Evolutionary conservation across 92 coral and sea anemone genomes (phyloP), one percentile per base, ranked within the genome.

Genomic region (Parazoanthus swiftii): DNA sequence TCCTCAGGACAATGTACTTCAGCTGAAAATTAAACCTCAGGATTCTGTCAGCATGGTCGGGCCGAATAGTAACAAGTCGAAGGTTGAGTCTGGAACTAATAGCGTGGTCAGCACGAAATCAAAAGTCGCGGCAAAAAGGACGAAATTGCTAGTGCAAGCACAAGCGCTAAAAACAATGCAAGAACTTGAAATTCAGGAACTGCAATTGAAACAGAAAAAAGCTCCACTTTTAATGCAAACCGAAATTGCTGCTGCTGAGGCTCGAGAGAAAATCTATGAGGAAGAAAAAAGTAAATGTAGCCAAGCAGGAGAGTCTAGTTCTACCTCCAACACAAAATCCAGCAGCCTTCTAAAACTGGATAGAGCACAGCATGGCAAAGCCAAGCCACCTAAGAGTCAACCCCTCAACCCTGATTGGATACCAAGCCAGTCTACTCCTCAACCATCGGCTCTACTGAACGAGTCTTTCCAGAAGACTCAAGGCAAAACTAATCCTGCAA

Each of bases 131-230:
- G 88, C 88, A 9, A 70, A 66, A 43, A 77, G 80, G 76, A 86
- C 86, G 6, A 76, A 73, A 51, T 63, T 88, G 23, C 78, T 63
- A 23, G 90, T 58, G 20, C 50, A 80, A 65, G 90, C 86, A 26
- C 36, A 73, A 56, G 56, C 86, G 38, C 43, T 88, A 43, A 82
- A 88, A 44, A 48, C 44, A 25, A 65, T 88, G 86, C 90, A 88
- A 65, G 86, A 88, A 73, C 86, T 88, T 25, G 80, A 88, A 66
- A 36, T 81, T 33, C 77, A 80, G 25, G 86, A 88, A 71, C 38
- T 88, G 14, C 76, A 88, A 70, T 71, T 88, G 16, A 75, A 88
- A 38, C 90, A 88, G 65, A 88, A 65, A 46, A 88, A 80, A n/a
- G 71, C 86, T 13, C 51, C 82, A 67, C 46, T 80, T 37, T 42